Conservation (phyloP, 2,888 invertebrate species). For the Amorpha juglandis region DNA sequence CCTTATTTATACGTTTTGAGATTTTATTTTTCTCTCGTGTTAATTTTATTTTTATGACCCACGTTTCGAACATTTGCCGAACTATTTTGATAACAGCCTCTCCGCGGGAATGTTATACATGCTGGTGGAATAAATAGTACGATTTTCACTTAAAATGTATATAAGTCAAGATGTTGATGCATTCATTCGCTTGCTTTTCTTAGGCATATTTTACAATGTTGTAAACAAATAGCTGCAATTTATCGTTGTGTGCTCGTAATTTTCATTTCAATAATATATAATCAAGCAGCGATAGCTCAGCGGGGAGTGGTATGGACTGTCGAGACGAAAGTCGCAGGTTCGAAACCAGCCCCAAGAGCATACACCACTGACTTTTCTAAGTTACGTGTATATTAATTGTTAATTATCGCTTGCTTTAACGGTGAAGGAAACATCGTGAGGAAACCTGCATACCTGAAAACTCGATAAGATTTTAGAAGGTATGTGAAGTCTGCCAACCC, state of each 20-base stretch:
- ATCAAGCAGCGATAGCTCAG: no score
- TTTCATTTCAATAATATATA: constrained; percentile 60
- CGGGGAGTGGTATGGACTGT: no score
- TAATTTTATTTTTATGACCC: constrained; percentile 21
- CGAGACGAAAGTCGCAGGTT: no score
- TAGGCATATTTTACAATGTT: constrained; percentile 26
- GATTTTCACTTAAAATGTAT: neutral
- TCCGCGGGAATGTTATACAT: constrained; percentile 36
- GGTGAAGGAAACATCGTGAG: no score
- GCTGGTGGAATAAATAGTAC: neutral
- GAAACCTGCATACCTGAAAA: no score
- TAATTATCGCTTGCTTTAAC: no score
- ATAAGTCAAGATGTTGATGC: neutral
- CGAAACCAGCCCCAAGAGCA: no score
- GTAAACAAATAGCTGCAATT: constrained; percentile 54
- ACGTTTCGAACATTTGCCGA: constrained; percentile 21
- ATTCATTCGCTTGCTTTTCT: constrained; percentile 15
- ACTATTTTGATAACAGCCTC: constrained; percentile 17
- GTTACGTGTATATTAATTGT: no score
- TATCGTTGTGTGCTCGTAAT: constrained; percentile 58
- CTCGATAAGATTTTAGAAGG: no score
- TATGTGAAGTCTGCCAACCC: no score
- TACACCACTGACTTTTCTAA: no score
- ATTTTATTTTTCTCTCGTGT: constrained; percentile 19
- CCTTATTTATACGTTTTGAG: constrained; percentile 20